These are phyloP conservation scores for Sterrhoptilus dennistouni DNA, from an alignment of 2,113 vertebrate species.

Conservation along the genomic window DNA sequence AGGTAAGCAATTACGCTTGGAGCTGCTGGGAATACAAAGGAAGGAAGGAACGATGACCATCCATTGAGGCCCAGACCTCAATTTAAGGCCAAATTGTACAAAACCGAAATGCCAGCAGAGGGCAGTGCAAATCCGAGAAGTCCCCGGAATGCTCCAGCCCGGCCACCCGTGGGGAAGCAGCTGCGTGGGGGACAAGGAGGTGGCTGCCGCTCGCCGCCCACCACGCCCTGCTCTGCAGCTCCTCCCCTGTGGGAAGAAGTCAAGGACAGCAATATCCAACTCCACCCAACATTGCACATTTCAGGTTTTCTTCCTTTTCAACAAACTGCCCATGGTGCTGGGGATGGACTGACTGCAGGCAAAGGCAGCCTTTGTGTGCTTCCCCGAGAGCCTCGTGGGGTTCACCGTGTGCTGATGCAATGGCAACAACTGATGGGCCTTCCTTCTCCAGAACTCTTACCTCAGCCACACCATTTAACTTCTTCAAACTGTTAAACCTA, in stretches of 20 bases:
- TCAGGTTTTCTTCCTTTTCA: not conserved
- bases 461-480: not conserved
- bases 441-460: not conserved
- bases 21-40: accelerated
- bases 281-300: accelerated
- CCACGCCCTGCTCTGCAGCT: accelerated
- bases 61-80: not conserved
- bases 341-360: not conserved
- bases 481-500: not conserved
- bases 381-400: accelerated
- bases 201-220: accelerated
- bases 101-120: not conserved
- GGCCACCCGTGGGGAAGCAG: not conserved
- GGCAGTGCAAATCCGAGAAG: conserved; percentile 12
- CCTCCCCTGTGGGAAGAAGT: not conserved
- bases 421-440: accelerated
- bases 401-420: accelerated
- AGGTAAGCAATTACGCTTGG: accelerated
- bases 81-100: not conserved
- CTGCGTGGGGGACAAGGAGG: accelerated
- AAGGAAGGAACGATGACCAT: accelerated
- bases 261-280: not conserved
- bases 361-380: not conserved
- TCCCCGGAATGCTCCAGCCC: not conserved
- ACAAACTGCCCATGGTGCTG: accelerated